Percentiles rank a stretch among this genome's conserved stretches.
These are phyloP conservation scores for Metellina segmentata DNA, from an alignment of 2,888 invertebrate genomes.

Conservation along the genomic window DNA sequence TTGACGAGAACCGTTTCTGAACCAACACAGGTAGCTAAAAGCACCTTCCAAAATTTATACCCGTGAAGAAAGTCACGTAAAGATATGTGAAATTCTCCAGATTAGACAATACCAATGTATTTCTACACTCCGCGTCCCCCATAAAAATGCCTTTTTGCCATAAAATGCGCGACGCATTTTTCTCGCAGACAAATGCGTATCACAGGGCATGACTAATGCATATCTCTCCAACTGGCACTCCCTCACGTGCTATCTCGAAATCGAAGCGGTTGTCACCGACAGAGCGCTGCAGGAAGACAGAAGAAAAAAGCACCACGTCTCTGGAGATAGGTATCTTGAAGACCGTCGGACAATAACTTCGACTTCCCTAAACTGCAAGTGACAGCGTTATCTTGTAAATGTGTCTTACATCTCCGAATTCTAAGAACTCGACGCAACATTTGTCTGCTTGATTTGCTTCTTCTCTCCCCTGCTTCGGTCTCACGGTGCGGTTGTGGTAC, in stretches of 20 bases:
- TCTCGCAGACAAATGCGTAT: neutral
- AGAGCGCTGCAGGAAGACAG: conserved; percentile 1
- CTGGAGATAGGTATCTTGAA: conserved; percentile 42
- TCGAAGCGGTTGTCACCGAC: neutral
- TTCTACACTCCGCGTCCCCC: neutral
- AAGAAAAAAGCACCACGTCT: neutral
- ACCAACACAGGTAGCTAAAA: too few relatives aligned
- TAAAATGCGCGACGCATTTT: neutral
- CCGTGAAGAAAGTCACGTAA: too few relatives aligned
- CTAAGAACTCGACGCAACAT: conserved; percentile 5
- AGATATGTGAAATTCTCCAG: neutral
- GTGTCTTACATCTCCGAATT: conserved; percentile 8
- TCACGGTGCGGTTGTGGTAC: neutral
- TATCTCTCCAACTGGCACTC: neutral
- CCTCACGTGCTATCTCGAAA: neutral
- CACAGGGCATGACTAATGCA: neutral
- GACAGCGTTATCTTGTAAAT: conserved; percentile 61
- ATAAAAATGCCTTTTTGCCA: neutral
- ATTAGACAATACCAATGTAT: neutral
- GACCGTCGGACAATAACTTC: neutral
- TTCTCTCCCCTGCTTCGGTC: neutral
- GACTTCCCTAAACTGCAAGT: conserved; percentile 34
- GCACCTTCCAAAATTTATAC: too few relatives aligned
- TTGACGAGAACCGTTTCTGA: too few relatives aligned
- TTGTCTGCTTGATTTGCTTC: conserved; percentile 34